Percentiles rank a stretch among this genome's conserved stretches.
Conservation (phyloP, 2,113 vertebrate species). For the Pungitius pungitius region DNA sequence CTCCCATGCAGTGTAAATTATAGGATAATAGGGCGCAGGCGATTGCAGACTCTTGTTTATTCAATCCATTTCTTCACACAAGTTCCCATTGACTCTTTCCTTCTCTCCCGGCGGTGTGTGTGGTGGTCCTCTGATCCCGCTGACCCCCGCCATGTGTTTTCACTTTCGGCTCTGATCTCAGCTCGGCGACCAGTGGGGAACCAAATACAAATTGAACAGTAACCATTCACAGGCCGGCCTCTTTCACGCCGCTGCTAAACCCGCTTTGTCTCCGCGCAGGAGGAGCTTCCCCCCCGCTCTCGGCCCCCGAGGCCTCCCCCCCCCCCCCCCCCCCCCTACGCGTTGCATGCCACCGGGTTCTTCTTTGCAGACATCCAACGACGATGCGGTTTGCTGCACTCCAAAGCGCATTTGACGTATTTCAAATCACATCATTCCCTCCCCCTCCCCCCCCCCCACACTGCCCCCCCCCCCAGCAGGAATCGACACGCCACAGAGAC, state of each 20-base stretch:
- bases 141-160: constrained; percentile 99
- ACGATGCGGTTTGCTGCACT: constrained; percentile 46
- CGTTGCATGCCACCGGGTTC: constrained; percentile 24
- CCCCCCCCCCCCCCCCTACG: not conserved
- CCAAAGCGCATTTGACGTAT: constrained; percentile 32
- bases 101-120: constrained; percentile 89
- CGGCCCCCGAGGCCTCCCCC: constrained; percentile 8
- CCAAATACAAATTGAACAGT: constrained; percentile 99
- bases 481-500: constrained; percentile 40
- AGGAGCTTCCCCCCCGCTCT: constrained; percentile 79
- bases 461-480: constrained; percentile 46
- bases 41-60: constrained; percentile 95
- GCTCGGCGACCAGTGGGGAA: constrained; percentile 99
- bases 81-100: constrained; percentile 91
- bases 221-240: constrained; percentile 98
- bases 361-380: constrained; percentile 24
- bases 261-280: constrained; percentile 90
- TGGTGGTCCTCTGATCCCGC: constrained; percentile 98
- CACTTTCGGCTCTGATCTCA: constrained; percentile 99
- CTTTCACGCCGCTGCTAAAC: constrained; percentile 91
- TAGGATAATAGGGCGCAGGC: constrained; percentile 96
- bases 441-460: too few relatives aligned
- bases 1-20: constrained; percentile 98
- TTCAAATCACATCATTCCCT: constrained; percentile 45
- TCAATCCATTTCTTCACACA: constrained; percentile 97